A percentile compares a stretch with the other conserved stretches of the same genome.
Evolutionary conservation across 2,113 vertebrate genomes (phyloP).

Genomic region (Sclerurus mexicanus): DNA sequence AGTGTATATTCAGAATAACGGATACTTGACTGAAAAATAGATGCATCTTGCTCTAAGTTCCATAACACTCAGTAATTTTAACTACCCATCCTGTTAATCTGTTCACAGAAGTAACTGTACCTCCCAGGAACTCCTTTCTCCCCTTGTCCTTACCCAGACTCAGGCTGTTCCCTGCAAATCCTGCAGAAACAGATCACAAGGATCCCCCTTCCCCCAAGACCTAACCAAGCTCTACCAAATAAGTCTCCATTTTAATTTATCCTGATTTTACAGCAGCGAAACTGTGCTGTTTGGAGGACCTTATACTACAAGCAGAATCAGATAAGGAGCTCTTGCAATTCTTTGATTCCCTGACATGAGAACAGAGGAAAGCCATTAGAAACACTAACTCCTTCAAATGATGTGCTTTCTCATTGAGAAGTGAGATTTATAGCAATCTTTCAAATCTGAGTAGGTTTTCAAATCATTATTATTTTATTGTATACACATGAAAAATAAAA

Average conservation of each 20-base stretch:
- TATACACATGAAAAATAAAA: not conserved
- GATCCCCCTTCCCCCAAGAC: rapidly evolving
- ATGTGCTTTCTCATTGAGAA: not conserved
- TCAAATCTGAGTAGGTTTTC: not conserved
- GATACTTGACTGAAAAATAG: not conserved
- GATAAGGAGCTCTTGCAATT: not conserved
- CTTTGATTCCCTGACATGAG: not conserved
- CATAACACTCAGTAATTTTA: not conserved
- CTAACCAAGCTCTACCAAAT: not conserved
- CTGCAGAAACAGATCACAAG: not conserved
- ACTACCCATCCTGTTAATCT: not conserved
- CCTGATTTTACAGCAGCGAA: not conserved
- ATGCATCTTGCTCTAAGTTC: not conserved
- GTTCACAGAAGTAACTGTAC: rapidly evolving
- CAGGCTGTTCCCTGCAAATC: not conserved
- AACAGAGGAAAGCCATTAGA: not conserved
- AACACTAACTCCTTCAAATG: not conserved
- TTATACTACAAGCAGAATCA: not conserved
- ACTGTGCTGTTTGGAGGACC: not conserved
- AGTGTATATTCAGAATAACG: not conserved
- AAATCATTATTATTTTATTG: not conserved
- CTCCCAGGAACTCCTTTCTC: not conserved
- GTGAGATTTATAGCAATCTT: not conserved
- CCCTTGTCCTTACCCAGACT: not conserved
- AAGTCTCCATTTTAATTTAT: not conserved